Base-by-base conservation (phyloP, 1,140 invertebrate species). In the Phortica variegata region DNA sequence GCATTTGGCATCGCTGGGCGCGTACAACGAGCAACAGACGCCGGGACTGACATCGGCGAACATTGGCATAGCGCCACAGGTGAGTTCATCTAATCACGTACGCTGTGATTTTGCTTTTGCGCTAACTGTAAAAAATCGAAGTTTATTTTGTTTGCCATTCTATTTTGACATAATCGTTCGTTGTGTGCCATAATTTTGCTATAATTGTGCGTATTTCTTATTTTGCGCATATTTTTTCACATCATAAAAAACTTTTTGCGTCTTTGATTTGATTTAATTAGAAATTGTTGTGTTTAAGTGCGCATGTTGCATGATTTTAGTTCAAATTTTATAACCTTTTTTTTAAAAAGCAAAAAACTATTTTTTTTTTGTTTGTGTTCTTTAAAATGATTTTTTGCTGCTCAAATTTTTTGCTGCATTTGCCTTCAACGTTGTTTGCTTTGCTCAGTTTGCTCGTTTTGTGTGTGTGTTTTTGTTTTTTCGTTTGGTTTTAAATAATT, bases 1-100 rank as follows among this genome's bases (percentile, higher is more conserved):
- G 62, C 95, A 97, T 75, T 90, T 96, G 58, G 86, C 90, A 45
- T 87, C 87, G 1, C 79, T 98, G 48, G 92, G 97, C 0, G 78
- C 77, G 16, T 79, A 80, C 58, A 77, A 74, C 33, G 73, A 77
- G 46, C 77, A 77, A 31, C 62, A 74, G 46, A 57, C 54, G 21
- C 49, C 74, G 15, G 72, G 70, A 31, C 56, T 76, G 26, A 74
- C 74, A 55, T 77, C 80, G 29, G 81, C 83, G 26, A 83, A 83
- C 58, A 79, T 85, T 47, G 81, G 81, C 17, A 78, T 84, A 69
- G 76, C 81, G 49, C 83, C 84, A 43, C 83, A 85, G 82, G 84
- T 85, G 74, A 60, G 60, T 44, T 19, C 13, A 7, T 13, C 10
- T 26, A 6, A 26, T 6, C 5, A 26, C 5, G 23, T 6, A 26